A percentile compares a stretch with the other conserved stretches of the same genome.
phyloP scores from a whole-genome alignment of 2,888 invertebrate genomes.

The Drosophila paramelanica region DNA sequence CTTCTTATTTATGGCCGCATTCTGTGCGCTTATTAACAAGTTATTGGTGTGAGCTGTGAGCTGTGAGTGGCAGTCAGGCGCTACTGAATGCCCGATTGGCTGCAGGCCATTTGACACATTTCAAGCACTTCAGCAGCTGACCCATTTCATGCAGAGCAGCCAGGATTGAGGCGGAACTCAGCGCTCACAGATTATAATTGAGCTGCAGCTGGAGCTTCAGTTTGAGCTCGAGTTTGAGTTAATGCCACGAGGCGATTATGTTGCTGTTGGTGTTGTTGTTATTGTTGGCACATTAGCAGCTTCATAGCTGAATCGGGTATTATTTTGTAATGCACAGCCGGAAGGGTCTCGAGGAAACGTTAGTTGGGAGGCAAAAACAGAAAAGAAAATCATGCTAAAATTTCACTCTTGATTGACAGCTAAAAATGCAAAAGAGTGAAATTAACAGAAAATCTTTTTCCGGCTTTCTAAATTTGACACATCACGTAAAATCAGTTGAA shows the following conservation, averaged over 20 bases:
- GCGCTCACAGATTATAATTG: slow-evolving; percentile 4
- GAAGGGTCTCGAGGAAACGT: slow-evolving; percentile 42
- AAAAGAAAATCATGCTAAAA: slow-evolving; percentile 20
- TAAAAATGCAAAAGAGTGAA: slow-evolving; percentile 32
- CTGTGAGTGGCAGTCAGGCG: slow-evolving; percentile 15
- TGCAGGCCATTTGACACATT: slow-evolving; percentile 74
- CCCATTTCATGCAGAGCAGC: slow-evolving; percentile 67
- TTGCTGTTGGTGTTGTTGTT: not conserved
- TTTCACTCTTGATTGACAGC: slow-evolving; percentile 37
- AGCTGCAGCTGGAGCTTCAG: slow-evolving; percentile 2
- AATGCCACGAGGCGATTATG: slow-evolving; percentile 37
- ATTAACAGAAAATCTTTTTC: slow-evolving; percentile 26
- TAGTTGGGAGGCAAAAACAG: not conserved
- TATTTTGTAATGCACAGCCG: slow-evolving; percentile 39
- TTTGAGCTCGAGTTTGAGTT: slow-evolving; percentile 13
- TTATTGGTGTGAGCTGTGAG: slow-evolving; percentile 46
- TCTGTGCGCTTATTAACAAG: slow-evolving; percentile 65
- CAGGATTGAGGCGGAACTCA: slow-evolving; percentile 37
- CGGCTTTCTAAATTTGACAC: slow-evolving; percentile 45
- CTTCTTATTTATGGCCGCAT: slow-evolving; percentile 57
- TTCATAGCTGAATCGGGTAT: slow-evolving; percentile 40
- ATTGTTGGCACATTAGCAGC: slow-evolving; percentile 62
- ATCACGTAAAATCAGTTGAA: slow-evolving; percentile 6
- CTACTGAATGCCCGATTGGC: slow-evolving; percentile 61
- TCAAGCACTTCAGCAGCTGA: slow-evolving; percentile 69